Conservation (phyloP, 2,797 vertebrate species). For the Diplodus sargus region DNA sequence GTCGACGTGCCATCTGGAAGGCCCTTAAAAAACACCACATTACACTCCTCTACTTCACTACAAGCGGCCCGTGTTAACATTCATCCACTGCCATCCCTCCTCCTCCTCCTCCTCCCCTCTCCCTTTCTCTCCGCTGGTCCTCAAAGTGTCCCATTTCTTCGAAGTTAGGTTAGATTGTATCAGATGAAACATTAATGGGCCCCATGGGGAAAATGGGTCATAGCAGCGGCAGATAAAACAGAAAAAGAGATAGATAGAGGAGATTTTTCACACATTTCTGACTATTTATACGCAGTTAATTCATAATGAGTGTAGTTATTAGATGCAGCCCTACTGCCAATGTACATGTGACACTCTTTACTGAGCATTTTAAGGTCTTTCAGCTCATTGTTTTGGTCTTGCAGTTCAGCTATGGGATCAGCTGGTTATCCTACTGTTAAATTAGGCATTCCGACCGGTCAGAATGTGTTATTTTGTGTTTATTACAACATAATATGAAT, state of each 20-base stretch:
- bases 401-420: too few species aligned
- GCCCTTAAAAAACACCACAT: conserved; percentile 64
- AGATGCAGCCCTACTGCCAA: too few species aligned
- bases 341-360: too few species aligned
- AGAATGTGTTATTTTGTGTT: too few species aligned
- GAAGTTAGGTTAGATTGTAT: conserved; percentile 53
- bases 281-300: too few species aligned
- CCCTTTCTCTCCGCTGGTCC: conserved; percentile 34
- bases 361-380: too few species aligned
- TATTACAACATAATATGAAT: too few species aligned
- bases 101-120: background rate
- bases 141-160: conserved; percentile 51
- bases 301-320: too few species aligned
- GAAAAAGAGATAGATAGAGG: background rate
- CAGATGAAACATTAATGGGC: conserved; percentile 62
- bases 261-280: too few species aligned
- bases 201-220: conserved; percentile 61
- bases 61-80: conserved; percentile 51
- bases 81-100: background rate
- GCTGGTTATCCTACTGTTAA: too few species aligned
- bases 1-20: conserved; percentile 78
- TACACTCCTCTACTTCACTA: conserved; percentile 46
- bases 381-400: too few species aligned
- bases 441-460: too few species aligned
- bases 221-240: conserved; percentile 21